These are phyloP conservation scores for Engystomops pustulosus DNA, from an alignment of 2,113 vertebrate genomes.

Conservation along the genomic window DNA sequence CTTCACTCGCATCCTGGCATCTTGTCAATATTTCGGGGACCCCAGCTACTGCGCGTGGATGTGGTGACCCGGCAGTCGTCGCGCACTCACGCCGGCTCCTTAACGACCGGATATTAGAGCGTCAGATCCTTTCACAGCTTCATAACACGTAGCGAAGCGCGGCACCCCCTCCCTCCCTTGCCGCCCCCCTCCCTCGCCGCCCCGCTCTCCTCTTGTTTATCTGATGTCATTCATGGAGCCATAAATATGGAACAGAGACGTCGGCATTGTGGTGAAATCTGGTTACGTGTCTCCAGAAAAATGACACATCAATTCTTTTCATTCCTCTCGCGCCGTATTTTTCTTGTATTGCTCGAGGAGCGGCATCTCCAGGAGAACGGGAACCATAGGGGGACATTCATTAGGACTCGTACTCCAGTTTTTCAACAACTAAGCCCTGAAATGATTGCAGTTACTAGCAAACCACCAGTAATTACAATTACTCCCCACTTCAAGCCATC, in stretches of 20 bases:
- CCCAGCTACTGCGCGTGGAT: conserved; percentile 75
- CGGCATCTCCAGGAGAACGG: background rate
- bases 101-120: conserved; percentile 72
- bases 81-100: conserved; percentile 69
- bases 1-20: conserved; percentile 78
- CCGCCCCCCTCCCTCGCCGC: background rate
- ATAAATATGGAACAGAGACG: conserved; percentile 67
- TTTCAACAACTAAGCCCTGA: no score
- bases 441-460: no score
- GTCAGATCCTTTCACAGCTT: conserved; percentile 72
- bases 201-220: conserved; percentile 71
- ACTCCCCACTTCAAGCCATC: no score
- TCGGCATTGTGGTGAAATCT: conserved; percentile 63
- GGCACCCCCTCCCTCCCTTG: conserved; percentile 66
- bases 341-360: background rate
- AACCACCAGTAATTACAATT: no score
- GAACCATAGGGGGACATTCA: no score
- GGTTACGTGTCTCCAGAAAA: conserved; percentile 14
- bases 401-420: no score
- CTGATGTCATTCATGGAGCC: conserved; percentile 70
- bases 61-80: conserved; percentile 71
- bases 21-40: conserved; percentile 81
- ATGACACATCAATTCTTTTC: background rate
- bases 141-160: conserved; percentile 71
- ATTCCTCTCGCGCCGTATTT: background rate